Percentiles rank a stretch among this genome's conserved stretches.
These are phyloP conservation scores for Caenorhabditis sp. DNA, from an alignment of 2,888 invertebrate species.

Conservation along the genomic window DNA sequence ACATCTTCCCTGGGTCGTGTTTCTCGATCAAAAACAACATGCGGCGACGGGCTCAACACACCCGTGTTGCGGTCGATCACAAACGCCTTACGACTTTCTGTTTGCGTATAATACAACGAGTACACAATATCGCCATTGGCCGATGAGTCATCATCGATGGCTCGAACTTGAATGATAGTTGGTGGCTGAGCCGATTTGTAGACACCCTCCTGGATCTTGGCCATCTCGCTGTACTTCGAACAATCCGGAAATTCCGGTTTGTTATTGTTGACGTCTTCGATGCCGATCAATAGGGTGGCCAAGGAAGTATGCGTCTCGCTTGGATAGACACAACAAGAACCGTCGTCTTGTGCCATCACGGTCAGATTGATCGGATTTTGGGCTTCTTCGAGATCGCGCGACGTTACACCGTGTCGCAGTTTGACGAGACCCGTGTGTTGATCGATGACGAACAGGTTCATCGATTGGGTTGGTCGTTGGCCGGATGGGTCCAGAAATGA, in stretches of 20 bases:
- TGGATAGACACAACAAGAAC: conserved; percentile 81
- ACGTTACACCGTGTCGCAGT: conserved; percentile 70
- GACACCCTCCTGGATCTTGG: conserved; percentile 84
- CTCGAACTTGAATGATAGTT: conserved; percentile 79
- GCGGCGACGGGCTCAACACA: conserved; percentile 71
- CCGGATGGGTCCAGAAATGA: conserved; percentile 50
- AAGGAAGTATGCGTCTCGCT: conserved; percentile 46
- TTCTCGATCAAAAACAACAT: conserved; percentile 70
- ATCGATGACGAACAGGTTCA: conserved; percentile 66
- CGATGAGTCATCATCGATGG: conserved; percentile 71
- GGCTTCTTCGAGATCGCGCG: conserved; percentile 49
- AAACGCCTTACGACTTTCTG: conserved; percentile 61
- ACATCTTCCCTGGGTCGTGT: conserved; percentile 66
- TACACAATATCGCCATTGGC: conserved; percentile 68
- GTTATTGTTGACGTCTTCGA: conserved; percentile 73
- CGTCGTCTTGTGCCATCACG: conserved; percentile 96
- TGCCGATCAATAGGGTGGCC: conserved; percentile 66
- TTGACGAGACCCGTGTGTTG: conserved; percentile 69
- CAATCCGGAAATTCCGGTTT: conserved; percentile 78
- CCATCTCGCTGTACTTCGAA: conserved; percentile 77
- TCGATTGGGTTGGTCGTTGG: conserved; percentile 37
- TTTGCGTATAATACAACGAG: conserved; percentile 66
- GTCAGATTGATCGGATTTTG: conserved; percentile 77
- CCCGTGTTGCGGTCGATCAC: conserved; percentile 68
- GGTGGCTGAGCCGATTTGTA: conserved; percentile 76